These are phyloP conservation scores for Keiferia lycopersicella DNA, from an alignment of 2,888 invertebrate genomes.

Conservation along the genomic window DNA sequence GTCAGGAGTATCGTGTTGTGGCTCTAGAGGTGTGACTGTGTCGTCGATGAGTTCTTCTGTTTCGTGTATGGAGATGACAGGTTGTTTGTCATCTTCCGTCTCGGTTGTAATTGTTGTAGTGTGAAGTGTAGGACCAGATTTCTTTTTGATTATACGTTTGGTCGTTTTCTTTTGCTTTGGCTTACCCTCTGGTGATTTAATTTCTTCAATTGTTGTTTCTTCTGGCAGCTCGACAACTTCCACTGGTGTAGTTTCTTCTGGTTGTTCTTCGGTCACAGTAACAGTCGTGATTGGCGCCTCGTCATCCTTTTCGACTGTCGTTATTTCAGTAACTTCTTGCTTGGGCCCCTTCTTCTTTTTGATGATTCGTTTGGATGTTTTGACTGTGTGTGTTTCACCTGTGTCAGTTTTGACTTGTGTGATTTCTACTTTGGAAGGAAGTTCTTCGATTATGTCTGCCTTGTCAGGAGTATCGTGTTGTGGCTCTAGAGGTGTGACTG, in stretches of 20 bases:
- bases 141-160: slow-evolving; percentile 47
- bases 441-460: too few relatives aligned
- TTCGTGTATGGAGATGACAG: slow-evolving; percentile 46
- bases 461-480: slow-evolving; percentile 2
- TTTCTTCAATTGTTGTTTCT: slow-evolving; percentile 47
- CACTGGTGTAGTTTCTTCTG: slow-evolving; percentile 24
- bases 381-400: slow-evolving; percentile 38
- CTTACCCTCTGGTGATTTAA: slow-evolving; percentile 47
- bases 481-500: background rate
- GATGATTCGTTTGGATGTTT: slow-evolving; percentile 38
- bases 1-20: background rate
- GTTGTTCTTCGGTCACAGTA: slow-evolving; percentile 31
- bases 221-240: slow-evolving; percentile 53
- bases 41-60: slow-evolving; percentile 44
- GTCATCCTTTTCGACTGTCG: slow-evolving; percentile 34
- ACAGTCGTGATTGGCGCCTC: slow-evolving; percentile 36
- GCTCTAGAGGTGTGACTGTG: slow-evolving; percentile 32
- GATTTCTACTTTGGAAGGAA: slow-evolving; percentile 32
- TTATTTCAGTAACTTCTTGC: slow-evolving; percentile 39
- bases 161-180: slow-evolving; percentile 41
- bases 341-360: slow-evolving; percentile 46
- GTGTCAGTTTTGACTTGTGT: slow-evolving; percentile 41
- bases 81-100: slow-evolving; percentile 48
- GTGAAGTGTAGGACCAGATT: slow-evolving; percentile 43
- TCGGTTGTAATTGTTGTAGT: slow-evolving; percentile 35